phyloP scores from a whole-genome alignment of 2,888 invertebrate genomes.

The Portevinia maculata region DNA sequence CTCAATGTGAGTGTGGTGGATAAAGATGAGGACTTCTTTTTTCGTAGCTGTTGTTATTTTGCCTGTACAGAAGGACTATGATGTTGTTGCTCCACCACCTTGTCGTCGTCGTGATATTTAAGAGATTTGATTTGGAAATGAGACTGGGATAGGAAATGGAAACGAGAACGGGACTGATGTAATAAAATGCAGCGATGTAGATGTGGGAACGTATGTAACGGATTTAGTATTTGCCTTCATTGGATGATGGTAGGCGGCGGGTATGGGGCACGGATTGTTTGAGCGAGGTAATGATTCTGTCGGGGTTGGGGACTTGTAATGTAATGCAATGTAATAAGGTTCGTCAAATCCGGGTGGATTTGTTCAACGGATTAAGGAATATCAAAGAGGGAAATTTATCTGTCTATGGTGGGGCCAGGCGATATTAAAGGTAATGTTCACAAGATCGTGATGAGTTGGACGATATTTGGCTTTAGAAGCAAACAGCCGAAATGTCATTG shows the following conservation, averaged over 20 bases:
- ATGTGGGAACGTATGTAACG: slow-evolving; percentile 40
- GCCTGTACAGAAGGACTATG: slow-evolving; percentile 24
- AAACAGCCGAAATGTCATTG: no score
- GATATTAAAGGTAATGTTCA: no score
- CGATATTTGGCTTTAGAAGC: no score
- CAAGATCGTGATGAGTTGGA: no score
- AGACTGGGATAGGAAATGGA: slow-evolving; percentile 1
- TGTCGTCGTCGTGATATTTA: slow-evolving; percentile 54
- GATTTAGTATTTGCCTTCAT: slow-evolving; percentile 64
- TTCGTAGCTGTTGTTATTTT: slow-evolving; percentile 31
- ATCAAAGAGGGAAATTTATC: not conserved
- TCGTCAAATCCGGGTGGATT: slow-evolving; percentile 21
- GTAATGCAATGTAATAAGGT: not conserved
- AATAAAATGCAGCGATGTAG: slow-evolving; percentile 53
- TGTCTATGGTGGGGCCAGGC: not conserved
- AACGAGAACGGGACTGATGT: slow-evolving; percentile 41
- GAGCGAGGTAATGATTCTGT: slow-evolving; percentile 44
- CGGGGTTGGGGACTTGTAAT: not conserved
- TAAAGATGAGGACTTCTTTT: not conserved
- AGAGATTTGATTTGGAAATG: slow-evolving; percentile 66
- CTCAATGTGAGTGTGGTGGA: slow-evolving; percentile 10
- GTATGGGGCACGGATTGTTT: not conserved
- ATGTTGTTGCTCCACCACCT: slow-evolving; percentile 63
- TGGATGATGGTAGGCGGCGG: slow-evolving; percentile 26
- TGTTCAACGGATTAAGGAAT: not conserved